Evolutionary conservation across 2,888 invertebrate genomes (phyloP).

Genomic region (Spodoptera picta): DNA sequence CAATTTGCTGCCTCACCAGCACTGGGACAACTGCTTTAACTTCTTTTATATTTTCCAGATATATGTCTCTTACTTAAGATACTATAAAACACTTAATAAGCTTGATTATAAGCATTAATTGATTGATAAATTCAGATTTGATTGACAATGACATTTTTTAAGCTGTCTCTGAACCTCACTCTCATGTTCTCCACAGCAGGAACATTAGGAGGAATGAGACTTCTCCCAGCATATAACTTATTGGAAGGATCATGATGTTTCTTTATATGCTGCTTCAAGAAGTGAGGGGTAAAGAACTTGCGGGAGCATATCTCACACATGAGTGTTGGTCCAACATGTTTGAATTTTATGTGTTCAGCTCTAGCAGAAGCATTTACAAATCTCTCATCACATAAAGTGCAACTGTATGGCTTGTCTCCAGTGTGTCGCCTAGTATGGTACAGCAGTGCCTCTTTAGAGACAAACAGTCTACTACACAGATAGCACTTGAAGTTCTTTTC

Average conservation of each 20-base stretch:
- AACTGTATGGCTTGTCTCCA: conserved; percentile 81
- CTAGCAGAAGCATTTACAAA: conserved; percentile 84
- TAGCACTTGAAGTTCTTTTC: conserved; percentile 81
- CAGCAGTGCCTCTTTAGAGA: conserved; percentile 80
- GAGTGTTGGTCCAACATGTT: conserved; percentile 79
- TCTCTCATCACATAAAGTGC: conserved; percentile 75
- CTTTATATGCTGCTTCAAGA: conserved; percentile 76
- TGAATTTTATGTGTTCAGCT: conserved; percentile 82
- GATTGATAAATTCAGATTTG: too few species aligned
- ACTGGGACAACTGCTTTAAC: too few species aligned
- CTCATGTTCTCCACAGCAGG: conserved; percentile 74
- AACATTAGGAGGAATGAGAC: conserved; percentile 69
- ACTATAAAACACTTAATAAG: too few species aligned
- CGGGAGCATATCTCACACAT: conserved; percentile 79
- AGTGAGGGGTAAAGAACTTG: conserved; percentile 80
- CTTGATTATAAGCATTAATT: too few species aligned
- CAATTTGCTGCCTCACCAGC: too few species aligned
- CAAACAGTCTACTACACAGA: conserved; percentile 76
- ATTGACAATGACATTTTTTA: background rate
- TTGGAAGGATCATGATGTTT: conserved; percentile 80
- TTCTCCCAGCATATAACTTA: conserved; percentile 74
- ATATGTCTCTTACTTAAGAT: too few species aligned
- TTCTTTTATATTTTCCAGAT: too few species aligned
- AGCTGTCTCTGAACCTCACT: conserved; percentile 40
- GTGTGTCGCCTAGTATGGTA: conserved; percentile 83